Evolutionary conservation across 2,797 vertebrate genomes (phyloP).

Genomic region (Halcyon chelicuti): DNA sequence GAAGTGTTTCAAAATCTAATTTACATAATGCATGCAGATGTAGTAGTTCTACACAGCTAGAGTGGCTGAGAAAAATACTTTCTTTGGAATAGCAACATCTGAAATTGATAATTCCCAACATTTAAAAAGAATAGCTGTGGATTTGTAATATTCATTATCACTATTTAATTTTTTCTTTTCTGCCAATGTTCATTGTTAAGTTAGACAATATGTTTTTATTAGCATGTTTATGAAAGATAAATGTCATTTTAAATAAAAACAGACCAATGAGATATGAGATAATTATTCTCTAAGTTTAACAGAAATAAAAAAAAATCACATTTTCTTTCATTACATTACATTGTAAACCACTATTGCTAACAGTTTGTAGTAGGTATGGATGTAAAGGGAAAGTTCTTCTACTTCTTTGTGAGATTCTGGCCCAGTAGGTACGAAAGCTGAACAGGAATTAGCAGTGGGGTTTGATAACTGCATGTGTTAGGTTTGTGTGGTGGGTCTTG

Average conservation of each 20-base stretch:
- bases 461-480: neutral
- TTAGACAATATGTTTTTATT: neutral
- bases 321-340: neutral
- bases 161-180: neutral
- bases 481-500: neutral
- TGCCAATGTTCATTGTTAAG: neutral
- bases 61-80: constrained; percentile 5
- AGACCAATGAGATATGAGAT: neutral
- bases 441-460: neutral
- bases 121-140: neutral
- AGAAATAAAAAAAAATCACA: neutral
- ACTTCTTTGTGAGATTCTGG: neutral
- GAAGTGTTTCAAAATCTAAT: constrained; percentile 28
- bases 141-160: neutral
- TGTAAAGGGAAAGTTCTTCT: neutral
- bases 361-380: neutral
- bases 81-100: neutral
- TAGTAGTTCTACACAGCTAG: neutral
- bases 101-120: neutral
- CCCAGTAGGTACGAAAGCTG: neutral
- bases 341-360: neutral
- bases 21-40: constrained; percentile 7
- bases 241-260: neutral
- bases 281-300: neutral
- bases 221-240: neutral